A percentile compares a stretch with the other conserved stretches of the same genome.
Conservation (phyloP, 2,113 vertebrate genomes). For the Apodemus speciosus region DNA sequence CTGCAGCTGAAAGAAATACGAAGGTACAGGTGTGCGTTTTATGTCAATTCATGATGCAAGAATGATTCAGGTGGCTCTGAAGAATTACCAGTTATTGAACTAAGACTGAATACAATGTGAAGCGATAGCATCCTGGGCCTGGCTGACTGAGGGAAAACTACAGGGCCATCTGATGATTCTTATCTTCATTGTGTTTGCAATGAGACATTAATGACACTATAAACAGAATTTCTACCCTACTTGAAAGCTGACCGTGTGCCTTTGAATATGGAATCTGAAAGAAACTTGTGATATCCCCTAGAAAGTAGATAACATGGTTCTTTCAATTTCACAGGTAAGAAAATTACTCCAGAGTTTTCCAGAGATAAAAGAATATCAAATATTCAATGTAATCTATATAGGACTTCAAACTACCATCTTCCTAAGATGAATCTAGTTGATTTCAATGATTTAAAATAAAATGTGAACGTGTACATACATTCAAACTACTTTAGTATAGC, state of each 20-base stretch:
- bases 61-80: background rate
- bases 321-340: background rate
- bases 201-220: background rate
- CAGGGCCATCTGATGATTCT: background rate
- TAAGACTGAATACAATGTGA: background rate
- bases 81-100: background rate
- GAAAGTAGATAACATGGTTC: background rate
- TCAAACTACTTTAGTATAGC: background rate
- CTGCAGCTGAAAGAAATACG: background rate
- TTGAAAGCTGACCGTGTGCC: background rate
- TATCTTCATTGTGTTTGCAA: background rate
- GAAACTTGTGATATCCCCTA: background rate
- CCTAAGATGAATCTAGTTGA: background rate
- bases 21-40: background rate
- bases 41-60: background rate
- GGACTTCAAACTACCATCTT: background rate
- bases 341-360: background rate
- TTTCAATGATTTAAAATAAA: slow-evolving; percentile 2
- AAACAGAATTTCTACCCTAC: background rate
- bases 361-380: background rate
- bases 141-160: background rate
- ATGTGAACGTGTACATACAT: background rate
- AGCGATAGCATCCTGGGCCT: background rate
- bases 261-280: background rate
- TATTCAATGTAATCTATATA: background rate